Percentiles rank a stretch among this genome's conserved stretches.
These are phyloP conservation scores for Mustela erminea DNA, from an alignment of 2,797 vertebrate genomes.

Conservation along the genomic window DNA sequence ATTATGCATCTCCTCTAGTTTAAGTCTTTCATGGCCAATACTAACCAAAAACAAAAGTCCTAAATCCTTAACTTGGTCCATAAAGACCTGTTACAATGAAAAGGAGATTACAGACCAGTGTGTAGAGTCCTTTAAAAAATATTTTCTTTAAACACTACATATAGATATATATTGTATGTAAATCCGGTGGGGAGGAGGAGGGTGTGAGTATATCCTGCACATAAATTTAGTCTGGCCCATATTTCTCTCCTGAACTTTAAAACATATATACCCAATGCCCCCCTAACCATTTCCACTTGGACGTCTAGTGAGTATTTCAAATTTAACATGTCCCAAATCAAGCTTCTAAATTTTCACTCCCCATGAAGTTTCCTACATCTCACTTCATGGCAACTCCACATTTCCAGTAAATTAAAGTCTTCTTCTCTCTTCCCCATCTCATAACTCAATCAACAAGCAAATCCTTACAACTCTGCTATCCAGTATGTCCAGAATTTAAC, in stretches of 20 bases:
- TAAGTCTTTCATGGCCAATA: neutral
- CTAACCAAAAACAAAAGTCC: conserved; percentile 34
- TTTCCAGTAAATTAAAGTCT: neutral
- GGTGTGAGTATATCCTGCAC: neutral
- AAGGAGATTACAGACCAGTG: neutral
- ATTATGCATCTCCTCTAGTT: neutral
- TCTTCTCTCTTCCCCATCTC: neutral
- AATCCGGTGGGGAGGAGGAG: too few relatives aligned
- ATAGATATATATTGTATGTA: neutral
- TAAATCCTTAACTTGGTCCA: conserved; percentile 22
- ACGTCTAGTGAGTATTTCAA: conserved; percentile 35
- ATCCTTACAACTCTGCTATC: neutral
- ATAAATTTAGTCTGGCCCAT: neutral
- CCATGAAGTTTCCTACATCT: neutral
- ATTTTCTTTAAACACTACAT: conserved; percentile 18
- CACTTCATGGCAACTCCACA: neutral
- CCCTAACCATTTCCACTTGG: conserved; percentile 25
- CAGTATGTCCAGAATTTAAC: neutral
- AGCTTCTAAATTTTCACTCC: conserved; percentile 10
- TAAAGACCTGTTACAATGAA: neutral
- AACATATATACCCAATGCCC: neutral
- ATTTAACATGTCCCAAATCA: conserved; percentile 25
- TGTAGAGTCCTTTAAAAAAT: neutral
- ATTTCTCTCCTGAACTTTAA: conserved; percentile 30
- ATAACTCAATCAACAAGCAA: conserved; percentile 5